phyloP scores from a whole-genome alignment of 2,888 invertebrate species.

The Blastobasis adustella region DNA sequence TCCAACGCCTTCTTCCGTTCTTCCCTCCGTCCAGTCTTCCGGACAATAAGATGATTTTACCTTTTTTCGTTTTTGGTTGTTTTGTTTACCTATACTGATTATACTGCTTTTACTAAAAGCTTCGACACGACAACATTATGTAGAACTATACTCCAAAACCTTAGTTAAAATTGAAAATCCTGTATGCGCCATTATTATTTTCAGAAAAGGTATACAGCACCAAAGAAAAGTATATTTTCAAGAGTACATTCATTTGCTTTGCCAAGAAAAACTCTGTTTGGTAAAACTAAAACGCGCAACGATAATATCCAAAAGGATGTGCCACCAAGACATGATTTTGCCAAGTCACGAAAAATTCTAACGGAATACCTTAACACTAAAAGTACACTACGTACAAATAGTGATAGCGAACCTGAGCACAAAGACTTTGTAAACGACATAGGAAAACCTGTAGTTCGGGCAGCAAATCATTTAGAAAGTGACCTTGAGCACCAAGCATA shows the following conservation, averaged over 20 bases:
- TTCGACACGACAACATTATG: no score
- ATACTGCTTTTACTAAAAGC: no score
- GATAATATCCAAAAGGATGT: constrained; percentile 28
- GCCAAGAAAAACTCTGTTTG: constrained; percentile 8
- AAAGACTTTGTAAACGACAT: no score
- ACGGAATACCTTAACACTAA: not conserved
- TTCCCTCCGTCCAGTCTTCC: no score
- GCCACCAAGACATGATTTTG: constrained; percentile 39
- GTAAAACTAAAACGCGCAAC: no score
- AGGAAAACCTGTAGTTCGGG: no score
- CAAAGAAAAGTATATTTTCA: constrained; percentile 32
- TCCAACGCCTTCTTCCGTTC: no score
- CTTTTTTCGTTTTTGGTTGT: no score
- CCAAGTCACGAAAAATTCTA: constrained; percentile 22
- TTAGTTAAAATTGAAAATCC: not conserved
- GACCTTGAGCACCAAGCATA: no score
- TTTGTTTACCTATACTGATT: no score
- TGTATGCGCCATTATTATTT: not conserved
- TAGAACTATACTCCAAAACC: not conserved
- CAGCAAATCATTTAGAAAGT: no score
- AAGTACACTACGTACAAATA: not conserved
- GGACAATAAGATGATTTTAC: no score
- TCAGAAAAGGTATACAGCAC: not conserved
- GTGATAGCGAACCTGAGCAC: not conserved
- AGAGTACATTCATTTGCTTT: constrained; percentile 25